Conservation (phyloP, 2,888 invertebrate species). For the Pristionchus fissidentatus region DNA sequence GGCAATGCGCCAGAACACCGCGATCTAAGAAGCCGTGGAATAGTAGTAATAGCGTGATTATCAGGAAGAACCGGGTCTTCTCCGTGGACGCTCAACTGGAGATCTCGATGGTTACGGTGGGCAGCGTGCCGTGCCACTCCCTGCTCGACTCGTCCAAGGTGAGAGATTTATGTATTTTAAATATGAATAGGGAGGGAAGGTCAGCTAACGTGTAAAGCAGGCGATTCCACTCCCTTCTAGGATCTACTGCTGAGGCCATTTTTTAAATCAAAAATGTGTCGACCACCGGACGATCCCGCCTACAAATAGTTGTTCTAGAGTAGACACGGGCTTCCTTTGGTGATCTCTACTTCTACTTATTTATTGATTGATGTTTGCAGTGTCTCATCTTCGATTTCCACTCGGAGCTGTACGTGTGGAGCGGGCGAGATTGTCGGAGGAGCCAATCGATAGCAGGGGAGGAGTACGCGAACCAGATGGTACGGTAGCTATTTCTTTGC, state of each 20-base stretch:
- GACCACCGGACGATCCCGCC: too few species aligned
- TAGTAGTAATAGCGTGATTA: neutral
- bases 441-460: conserved; percentile 58
- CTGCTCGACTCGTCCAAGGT: conserved; percentile 53
- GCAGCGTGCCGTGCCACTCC: conserved; percentile 44
- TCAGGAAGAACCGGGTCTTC: conserved; percentile 11
- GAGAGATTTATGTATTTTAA: too few species aligned
- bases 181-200: too few species aligned
- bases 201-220: conserved; percentile 30
- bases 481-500: too few species aligned
- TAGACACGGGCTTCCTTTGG: too few species aligned
- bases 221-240: too few species aligned
- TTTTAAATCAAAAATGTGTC: too few species aligned
- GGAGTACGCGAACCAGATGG: conserved; percentile 66
- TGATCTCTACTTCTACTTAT: neutral
- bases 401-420: conserved; percentile 71
- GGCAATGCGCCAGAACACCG: too few species aligned
- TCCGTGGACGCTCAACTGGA: neutral
- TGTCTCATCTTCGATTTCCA: conserved; percentile 70
- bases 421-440: conserved; percentile 63
- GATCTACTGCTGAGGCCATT: too few species aligned
- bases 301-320: too few species aligned
- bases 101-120: neutral
- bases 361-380: conserved; percentile 53
- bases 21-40: neutral